These are phyloP conservation scores for Eudasyphora cyanicolor DNA, from an alignment of 2,888 invertebrate species.

Conservation along the genomic window DNA sequence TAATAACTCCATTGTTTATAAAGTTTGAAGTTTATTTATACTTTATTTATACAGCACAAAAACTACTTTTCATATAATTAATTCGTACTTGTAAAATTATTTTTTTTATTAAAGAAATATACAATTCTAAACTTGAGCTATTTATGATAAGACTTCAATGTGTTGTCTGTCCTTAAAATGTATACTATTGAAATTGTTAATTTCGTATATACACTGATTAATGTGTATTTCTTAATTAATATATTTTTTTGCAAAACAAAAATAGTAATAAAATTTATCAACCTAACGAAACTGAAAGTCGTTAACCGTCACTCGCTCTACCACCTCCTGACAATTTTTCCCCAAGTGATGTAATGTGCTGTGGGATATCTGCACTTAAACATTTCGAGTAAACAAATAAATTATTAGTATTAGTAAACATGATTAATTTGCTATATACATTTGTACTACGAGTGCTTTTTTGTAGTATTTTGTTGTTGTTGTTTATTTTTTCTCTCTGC, in stretches of 20 bases:
- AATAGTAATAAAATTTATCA: background rate
- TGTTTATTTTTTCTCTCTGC: background rate
- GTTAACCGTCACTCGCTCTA: constrained; percentile 4
- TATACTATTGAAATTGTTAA: too few species aligned
- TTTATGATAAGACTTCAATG: background rate
- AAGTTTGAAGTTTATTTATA: too few species aligned
- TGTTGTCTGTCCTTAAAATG: background rate
- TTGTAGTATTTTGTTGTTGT: background rate
- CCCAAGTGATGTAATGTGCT: background rate
- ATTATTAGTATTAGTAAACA: constrained; percentile 2
- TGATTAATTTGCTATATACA: constrained; percentile 16
- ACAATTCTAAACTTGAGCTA: background rate
- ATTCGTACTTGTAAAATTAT: too few species aligned
- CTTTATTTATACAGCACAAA: too few species aligned
- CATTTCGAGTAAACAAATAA: background rate
- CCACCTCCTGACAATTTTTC: background rate
- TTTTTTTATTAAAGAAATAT: background rate
- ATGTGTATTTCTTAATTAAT: background rate
- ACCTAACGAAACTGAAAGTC: constrained; percentile 1
- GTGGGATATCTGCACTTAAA: background rate
- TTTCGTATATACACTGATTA: too few species aligned
- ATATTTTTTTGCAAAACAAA: background rate
- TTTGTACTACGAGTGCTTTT: background rate
- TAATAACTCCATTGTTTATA: too few species aligned
- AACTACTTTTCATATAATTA: too few species aligned